These are phyloP conservation scores for Rotaria magnacalcarata DNA, from an alignment of 2,888 invertebrate genomes.

Conservation along the genomic window DNA sequence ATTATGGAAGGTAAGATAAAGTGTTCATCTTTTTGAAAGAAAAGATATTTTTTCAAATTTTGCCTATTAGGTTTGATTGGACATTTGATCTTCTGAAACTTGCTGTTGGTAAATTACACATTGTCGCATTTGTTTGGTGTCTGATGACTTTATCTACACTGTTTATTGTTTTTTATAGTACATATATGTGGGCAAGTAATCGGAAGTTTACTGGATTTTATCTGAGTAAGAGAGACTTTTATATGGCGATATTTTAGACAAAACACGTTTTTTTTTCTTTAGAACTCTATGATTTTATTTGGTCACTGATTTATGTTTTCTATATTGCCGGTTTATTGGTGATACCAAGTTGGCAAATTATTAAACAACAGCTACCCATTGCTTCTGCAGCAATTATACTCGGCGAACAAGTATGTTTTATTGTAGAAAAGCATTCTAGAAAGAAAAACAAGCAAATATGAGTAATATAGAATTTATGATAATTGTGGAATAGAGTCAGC, in stretches of 20 bases:
- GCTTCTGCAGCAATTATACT: conserved; percentile 64
- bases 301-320: conserved; percentile 53
- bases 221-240: background rate
- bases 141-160: conserved; percentile 38
- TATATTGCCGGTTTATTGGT: conserved; percentile 56
- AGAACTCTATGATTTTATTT: conserved; percentile 51
- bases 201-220: background rate
- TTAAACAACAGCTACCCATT: conserved; percentile 62
- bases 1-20: conserved; percentile 37
- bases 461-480: no score
- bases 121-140: conserved; percentile 37
- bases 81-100: conserved; percentile 39
- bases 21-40: no score
- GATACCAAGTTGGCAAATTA: conserved; percentile 58
- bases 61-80: background rate
- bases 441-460: no score
- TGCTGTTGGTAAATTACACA: conserved; percentile 39
- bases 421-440: no score
- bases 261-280: background rate
- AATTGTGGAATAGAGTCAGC: no score
- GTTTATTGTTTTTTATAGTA: conserved; percentile 37
- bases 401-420: conserved; percentile 64
- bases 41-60: no score
- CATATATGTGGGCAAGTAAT: conserved; percentile 39
- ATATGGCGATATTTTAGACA: background rate